Percentiles rank a stretch among this genome's conserved stretches.
These are phyloP conservation scores for Idaea biselata DNA, from an alignment of 2,888 invertebrate genomes.

Conservation along the genomic window DNA sequence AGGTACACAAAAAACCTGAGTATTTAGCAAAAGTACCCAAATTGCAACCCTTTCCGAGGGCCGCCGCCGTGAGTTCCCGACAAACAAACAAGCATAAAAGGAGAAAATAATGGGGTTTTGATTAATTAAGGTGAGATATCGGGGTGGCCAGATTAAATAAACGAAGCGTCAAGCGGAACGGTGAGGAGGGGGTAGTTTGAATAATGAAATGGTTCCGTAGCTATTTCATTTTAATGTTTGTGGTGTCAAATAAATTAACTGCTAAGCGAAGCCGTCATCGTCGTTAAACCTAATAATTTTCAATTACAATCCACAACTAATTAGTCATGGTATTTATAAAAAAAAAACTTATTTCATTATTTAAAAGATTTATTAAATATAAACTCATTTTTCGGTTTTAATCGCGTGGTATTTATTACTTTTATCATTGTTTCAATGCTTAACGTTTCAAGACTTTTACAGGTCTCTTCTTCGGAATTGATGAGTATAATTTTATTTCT, in stretches of 20 bases:
- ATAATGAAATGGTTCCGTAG: conserved; percentile 8
- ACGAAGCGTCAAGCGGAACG: conserved; percentile 2
- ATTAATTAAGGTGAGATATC: conserved; percentile 28
- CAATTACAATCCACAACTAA: too few relatives aligned
- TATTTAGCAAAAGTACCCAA: conserved; percentile 30
- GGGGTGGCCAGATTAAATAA: conserved; percentile 13
- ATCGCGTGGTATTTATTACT: too few relatives aligned
- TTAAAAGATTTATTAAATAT: too few relatives aligned
- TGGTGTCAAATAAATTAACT: not conserved
- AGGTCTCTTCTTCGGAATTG: too few relatives aligned
- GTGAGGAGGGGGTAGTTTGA: conserved; percentile 9
- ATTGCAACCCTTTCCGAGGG: conserved; percentile 24
- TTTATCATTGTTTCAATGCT: too few relatives aligned
- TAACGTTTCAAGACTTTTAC: too few relatives aligned
- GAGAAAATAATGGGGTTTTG: conserved; percentile 29
- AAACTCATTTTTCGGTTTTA: too few relatives aligned
- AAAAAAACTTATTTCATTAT: too few relatives aligned
- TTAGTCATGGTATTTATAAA: too few relatives aligned
- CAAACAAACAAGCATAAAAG: conserved; percentile 24
- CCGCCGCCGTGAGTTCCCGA: conserved; percentile 9
- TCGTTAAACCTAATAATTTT: too few relatives aligned
- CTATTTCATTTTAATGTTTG: not conserved
- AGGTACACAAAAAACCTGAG: conserved; percentile 16
- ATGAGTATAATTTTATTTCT: too few relatives aligned
- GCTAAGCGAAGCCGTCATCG: not conserved